Percentiles rank a stretch among this genome's conserved stretches.
Evolutionary conservation across 2,888 invertebrate species (phyloP).

Genomic region (Synanthedon tipuliformis): DNA sequence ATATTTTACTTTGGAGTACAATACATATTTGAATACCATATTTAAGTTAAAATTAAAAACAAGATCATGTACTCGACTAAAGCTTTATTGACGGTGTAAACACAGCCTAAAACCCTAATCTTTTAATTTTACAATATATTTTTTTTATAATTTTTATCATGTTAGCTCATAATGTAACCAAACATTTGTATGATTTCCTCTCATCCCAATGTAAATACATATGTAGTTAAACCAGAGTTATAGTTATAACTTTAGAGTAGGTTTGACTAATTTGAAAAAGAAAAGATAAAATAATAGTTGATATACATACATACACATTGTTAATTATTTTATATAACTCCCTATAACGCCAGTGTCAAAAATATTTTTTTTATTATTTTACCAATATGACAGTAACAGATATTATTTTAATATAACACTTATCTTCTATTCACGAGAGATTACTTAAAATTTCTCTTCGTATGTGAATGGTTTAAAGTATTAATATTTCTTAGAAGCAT

Average conservation of each 20-base stretch:
- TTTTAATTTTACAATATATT: slow-evolving; percentile 59
- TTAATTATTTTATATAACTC: slow-evolving; percentile 22
- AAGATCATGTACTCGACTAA: slow-evolving; percentile 29
- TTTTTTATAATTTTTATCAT: slow-evolving; percentile 57
- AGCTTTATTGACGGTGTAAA: slow-evolving; percentile 51
- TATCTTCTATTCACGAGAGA: slow-evolving; percentile 28
- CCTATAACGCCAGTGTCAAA: slow-evolving; percentile 32
- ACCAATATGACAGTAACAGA: slow-evolving; percentile 36
- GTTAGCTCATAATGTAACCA: slow-evolving; percentile 56
- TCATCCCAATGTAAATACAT: slow-evolving; percentile 41
- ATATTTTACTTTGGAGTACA: no score
- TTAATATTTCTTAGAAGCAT: no score
- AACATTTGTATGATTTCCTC: slow-evolving; percentile 39
- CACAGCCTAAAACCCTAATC: slow-evolving; percentile 47
- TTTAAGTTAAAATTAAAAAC: slow-evolving; percentile 30
- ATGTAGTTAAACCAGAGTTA: slow-evolving; percentile 24
- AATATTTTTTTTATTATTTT: slow-evolving; percentile 32
- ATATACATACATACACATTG: slow-evolving; percentile 19
- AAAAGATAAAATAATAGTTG: no score
- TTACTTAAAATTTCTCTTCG: slow-evolving; percentile 29
- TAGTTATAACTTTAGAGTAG: no score
- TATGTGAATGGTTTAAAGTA: slow-evolving; percentile 1
- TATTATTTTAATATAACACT: slow-evolving; percentile 26
- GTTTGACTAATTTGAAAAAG: no score
- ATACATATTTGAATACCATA: no score